Base-by-base conservation (phyloP, 1,140 invertebrate species). In the Lasioglossum baleicum region DNA sequence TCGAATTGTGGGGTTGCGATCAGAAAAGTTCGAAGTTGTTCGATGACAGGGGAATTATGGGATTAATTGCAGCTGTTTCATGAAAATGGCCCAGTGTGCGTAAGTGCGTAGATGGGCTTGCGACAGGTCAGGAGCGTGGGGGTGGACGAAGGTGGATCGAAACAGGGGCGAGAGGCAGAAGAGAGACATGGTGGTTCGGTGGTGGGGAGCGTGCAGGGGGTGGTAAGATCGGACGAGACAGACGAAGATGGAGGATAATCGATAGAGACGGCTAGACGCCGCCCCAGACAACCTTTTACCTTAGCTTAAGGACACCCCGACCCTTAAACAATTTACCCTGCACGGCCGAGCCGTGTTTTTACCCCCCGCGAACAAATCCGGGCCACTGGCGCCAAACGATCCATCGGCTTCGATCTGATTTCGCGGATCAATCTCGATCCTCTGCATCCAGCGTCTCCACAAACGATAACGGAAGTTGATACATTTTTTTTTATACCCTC, bases 191-290 rank as follows among this genome's bases (percentile, higher is more conserved):
- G 8, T 70, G 71, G 48, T 40, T 11, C 71, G 70, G 31, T 65
- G 69, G 70, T 78, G 83, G 81, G 80, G 61, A 26, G 70, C 15
- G 20, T 64, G 64, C 22, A 60, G 68, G 81, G 72, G 83, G 68
- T 51, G 75, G 78, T 74, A 79, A 90, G 89, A 90, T 89, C 84
- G 81, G 68, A 77, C 72, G 83, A 75, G 82, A 81, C 75, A 80
- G 84, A 91, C 87, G 83, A 90, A 88, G 92, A 92, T 73, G 83
- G 83, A 86, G 83, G 88, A 92, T 93, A 93, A 93, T 93, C 92
- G 91, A 93, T 93, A 93, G 91, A 92, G 88, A 90, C 83, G 92
- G 91, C 92, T 92, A 93, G 92, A 93, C 92, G 91, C 90, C 90
- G 92, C 92, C 92, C 91, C 91, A 92, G 91, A 92, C 92, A 92